Base-by-base conservation (phyloP, 2,888 invertebrate genomes). In the Agonopterix heracliana region DNA sequence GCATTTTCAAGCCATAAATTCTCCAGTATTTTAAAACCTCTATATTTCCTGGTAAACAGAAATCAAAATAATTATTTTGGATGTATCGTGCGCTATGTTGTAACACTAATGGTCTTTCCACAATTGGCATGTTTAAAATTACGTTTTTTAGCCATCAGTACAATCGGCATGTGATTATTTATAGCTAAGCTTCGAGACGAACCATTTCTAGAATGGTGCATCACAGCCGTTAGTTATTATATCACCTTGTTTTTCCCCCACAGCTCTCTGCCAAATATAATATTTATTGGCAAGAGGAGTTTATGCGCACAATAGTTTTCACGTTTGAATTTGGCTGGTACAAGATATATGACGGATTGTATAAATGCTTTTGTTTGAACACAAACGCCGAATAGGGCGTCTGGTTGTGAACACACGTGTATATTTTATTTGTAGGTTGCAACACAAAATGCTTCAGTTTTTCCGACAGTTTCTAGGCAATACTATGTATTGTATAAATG, bases 121-220 rank as follows among this genome's bases (percentile, higher is more conserved):
- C n/a, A 38, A 38, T 38, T 56, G 61, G 67, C 60, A 69, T 63
- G 63, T 77, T 75, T 76, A 56, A 7, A 26, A 26, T 26, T 7
- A 26, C 5, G 26, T 26, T 62, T 64, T 74, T 58, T 74, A 66
- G 59, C 62, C 61, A 65, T 63, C 63, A 61, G 59, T 5, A 68
- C 73, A 73, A 68, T 64, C 69, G 74, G 83, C 82, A 80, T 81
- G 81, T 63, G 9, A 34, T 34, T 63, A 26, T 26, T 56, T 67
- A 69, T 62, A 66, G 74, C 75, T 76, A 76, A 66, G 71, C 71
- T 75, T 73, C 56, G 58, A 61, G 34, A 61, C 60, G 67, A 57
- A 64, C 64, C 68, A 66, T 71, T 66, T 58, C 59, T 74, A 74
- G 74, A 76, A 67, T 68, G 64, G 59, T 40, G 46, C 45, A 54